A percentile compares a stretch with the other conserved stretches of the same genome.
Conservation (phyloP, 2,888 invertebrate genomes). For the Sminthurinus aureus region DNA sequence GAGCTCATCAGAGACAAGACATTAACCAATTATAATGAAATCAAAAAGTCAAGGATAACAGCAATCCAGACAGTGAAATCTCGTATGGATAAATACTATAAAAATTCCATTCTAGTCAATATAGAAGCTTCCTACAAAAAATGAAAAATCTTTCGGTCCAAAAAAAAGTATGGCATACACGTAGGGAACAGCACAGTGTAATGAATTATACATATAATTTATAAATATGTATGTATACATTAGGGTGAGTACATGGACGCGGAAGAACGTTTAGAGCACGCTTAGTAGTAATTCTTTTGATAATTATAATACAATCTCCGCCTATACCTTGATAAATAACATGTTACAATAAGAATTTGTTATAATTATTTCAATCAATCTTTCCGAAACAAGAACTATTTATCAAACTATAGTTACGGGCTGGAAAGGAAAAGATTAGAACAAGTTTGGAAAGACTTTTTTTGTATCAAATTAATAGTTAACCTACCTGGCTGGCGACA, state of each 20-base stretch:
- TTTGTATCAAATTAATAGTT: background rate
- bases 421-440: background rate
- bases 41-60: conserved; percentile 36
- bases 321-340: background rate
- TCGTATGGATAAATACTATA: background rate
- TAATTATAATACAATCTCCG: background rate
- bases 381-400: background rate
- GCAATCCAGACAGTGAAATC: conserved; percentile 6
- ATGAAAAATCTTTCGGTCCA: background rate
- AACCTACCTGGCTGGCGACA: background rate
- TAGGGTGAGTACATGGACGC: background rate
- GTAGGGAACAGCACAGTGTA: background rate
- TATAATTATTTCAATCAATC: background rate
- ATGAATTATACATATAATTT: too few species aligned
- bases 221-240: too few species aligned
- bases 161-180: background rate
- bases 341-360: too few species aligned
- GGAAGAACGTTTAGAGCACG: background rate
- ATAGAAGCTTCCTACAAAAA: background rate
- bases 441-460: background rate
- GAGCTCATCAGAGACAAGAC: background rate
- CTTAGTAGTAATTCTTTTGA: background rate
- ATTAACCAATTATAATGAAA: conserved; percentile 36
- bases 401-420: background rate
- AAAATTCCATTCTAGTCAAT: background rate